Evolutionary conservation across 30 jellyfish, hydroid and myxozoan genomes (phyloP), one percentile per base, ranked within the genome.

Genomic region (Phacellophora camtschatica): DNA sequence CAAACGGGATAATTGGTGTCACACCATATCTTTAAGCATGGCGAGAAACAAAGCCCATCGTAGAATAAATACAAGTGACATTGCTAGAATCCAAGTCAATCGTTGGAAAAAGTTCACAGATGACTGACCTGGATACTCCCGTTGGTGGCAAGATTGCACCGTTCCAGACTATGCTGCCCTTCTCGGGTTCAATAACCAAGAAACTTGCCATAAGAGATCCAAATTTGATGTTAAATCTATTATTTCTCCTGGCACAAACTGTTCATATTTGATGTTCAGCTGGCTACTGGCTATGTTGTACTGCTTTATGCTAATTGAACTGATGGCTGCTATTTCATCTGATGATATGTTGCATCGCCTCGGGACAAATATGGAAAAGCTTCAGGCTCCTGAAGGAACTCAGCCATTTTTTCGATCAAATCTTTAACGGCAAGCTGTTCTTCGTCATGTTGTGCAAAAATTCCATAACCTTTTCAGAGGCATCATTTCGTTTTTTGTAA

Each of bases 371-470:
- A 50, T 0, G 22, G 90, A 19, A 39, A 5, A 20, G 41, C 19
- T 72, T 72, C 41, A 48, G 49, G 28, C 23, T 65, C 73, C 76
- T 62, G 34, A 62, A 79, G 82, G 58, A 20, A 65, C 16, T 65
- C 76, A 2, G 49, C 90, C 90, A 79, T 79, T 46, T 61, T 49
- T 30, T 79, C 77, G 29, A 65, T 85, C 13, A 79, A 53, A 62
- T 79, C 85, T 24, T 39, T 63, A 79, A 79, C 51, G 43, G 90
- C 58, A 35, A 78, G 55, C 83, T 78, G 90, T 46, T 78, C 83
- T n/a, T 78, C 83, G 55, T 78, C 83, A 45, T 59, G 39, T 61
- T 78, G 69, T 36, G 29, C 41, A 78, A 62, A 62, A 19, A 78
- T 33, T 78, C 29, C 83, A 46, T 27, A 13, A 78, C 90, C 41